phyloP scores from a whole-genome alignment of 2,797 vertebrate species.

The Hydrophis major region DNA sequence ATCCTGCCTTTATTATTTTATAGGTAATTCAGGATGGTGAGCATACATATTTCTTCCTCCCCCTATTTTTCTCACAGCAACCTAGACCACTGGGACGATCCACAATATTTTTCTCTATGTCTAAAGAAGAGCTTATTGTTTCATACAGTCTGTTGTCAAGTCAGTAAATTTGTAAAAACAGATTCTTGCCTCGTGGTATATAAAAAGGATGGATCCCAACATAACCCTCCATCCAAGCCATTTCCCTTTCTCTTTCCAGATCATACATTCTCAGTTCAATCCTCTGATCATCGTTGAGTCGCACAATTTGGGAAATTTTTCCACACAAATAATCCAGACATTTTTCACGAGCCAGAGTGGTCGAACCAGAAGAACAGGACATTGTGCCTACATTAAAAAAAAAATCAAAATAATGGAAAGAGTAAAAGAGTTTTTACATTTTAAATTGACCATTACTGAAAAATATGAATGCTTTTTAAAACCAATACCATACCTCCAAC shows the following conservation, averaged over 20 bases:
- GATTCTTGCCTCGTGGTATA: slow-evolving; percentile 82
- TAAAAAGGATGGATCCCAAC: slow-evolving; percentile 95
- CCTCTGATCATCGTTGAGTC: slow-evolving; percentile 78
- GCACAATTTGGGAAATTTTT: slow-evolving; percentile 75
- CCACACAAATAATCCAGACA: slow-evolving; percentile 82
- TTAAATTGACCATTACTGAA: not conserved
- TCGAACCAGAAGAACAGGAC: slow-evolving; percentile 75
- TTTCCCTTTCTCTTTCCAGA: slow-evolving; percentile 73
- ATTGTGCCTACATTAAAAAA: slow-evolving; percentile 78
- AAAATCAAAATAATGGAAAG: slow-evolving; percentile 8
- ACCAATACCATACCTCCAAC: not conserved
- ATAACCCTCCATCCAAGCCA: slow-evolving; percentile 80
- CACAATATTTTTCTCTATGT: not conserved
- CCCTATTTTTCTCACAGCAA: not conserved
- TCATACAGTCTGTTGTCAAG: not conserved
- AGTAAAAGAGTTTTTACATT: not conserved
- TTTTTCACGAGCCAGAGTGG: slow-evolving; percentile 76
- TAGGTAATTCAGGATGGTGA: not conserved
- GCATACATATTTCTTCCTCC: not conserved
- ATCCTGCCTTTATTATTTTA: not conserved
- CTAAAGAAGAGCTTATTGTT: not conserved
- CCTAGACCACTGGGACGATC: not conserved
- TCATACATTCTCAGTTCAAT: slow-evolving; percentile 86
- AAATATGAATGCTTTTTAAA: not conserved
- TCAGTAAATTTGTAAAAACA: not conserved